Conservation (phyloP, 2,888 invertebrate genomes). For the Volucella bombylans region DNA sequence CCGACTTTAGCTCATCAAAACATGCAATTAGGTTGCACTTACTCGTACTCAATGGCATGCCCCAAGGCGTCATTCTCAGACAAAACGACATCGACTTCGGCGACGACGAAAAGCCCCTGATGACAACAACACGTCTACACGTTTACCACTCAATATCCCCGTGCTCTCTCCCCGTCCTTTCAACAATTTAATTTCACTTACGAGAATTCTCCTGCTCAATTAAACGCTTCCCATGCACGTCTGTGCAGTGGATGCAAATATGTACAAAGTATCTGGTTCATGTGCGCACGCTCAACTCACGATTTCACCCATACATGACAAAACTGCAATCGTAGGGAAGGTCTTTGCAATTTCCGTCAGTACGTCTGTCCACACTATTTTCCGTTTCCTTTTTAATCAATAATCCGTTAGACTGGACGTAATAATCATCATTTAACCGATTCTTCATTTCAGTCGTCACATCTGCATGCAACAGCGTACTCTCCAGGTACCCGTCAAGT, state of each 20-base stretch:
- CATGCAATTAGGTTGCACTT: slow-evolving; percentile 70
- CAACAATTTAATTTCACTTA: slow-evolving; percentile 61
- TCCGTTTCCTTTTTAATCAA: slow-evolving; percentile 29
- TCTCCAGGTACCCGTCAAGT: slow-evolving; percentile 83
- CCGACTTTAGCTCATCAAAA: slow-evolving; percentile 58
- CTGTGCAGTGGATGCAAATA: slow-evolving; percentile 52
- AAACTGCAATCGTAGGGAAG: neutral
- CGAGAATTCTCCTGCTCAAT: slow-evolving; percentile 41
- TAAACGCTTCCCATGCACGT: slow-evolving; percentile 56
- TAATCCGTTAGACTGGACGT: slow-evolving; percentile 9
- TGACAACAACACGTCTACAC: slow-evolving; percentile 67
- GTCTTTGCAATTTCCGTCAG: slow-evolving; percentile 54
- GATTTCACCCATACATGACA: slow-evolving; percentile 46
- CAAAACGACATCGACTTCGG: slow-evolving; percentile 47
- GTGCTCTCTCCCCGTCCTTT: slow-evolving; percentile 1
- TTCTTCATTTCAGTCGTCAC: slow-evolving; percentile 82
- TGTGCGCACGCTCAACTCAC: slow-evolving; percentile 31
- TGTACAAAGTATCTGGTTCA: slow-evolving; percentile 7
- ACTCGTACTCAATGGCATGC: slow-evolving; percentile 50
- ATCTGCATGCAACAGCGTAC: slow-evolving; percentile 84
- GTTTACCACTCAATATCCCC: slow-evolving; percentile 23
- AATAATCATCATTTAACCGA: slow-evolving; percentile 8
- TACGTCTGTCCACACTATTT: slow-evolving; percentile 34
- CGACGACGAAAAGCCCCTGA: slow-evolving; percentile 37
- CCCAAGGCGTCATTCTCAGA: slow-evolving; percentile 52